These are phyloP conservation scores for Mirza zaza DNA, from an alignment of 2,113 vertebrate genomes.

Conservation along the genomic window DNA sequence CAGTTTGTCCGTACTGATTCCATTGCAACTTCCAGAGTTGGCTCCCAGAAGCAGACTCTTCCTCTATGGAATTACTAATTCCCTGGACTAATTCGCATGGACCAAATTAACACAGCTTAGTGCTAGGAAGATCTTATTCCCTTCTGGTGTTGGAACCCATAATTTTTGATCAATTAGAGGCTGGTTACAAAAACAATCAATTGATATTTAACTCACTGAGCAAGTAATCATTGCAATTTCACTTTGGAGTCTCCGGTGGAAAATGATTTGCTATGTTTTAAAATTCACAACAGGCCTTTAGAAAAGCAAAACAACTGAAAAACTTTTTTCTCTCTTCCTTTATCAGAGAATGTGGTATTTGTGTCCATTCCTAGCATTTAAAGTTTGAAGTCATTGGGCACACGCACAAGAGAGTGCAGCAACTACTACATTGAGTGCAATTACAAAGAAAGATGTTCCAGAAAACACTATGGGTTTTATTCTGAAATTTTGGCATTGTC, in stretches of 20 bases:
- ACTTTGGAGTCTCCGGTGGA: background rate
- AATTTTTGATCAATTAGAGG: constrained; percentile 60
- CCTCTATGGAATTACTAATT: background rate
- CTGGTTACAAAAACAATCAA: constrained; percentile 46
- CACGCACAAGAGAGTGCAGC: background rate
- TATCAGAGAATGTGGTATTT: background rate
- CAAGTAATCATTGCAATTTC: constrained; percentile 45
- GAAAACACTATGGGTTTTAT: background rate
- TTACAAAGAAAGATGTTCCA: background rate
- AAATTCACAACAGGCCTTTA: constrained; percentile 15
- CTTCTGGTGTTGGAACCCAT: constrained; percentile 36
- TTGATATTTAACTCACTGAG: constrained; percentile 56
- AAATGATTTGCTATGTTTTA: constrained; percentile 40
- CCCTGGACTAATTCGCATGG: background rate
- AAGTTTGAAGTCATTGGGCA: background rate
- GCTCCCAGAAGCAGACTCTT: background rate
- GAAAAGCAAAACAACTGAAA: background rate
- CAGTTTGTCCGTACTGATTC: background rate
- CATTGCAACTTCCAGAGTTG: background rate
- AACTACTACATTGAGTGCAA: background rate
- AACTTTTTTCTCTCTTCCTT: background rate
- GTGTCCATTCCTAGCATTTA: background rate
- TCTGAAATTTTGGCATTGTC: background rate
- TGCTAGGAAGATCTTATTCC: background rate
- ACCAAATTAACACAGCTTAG: constrained; percentile 24